phyloP scores from a whole-genome alignment of 2,888 invertebrate genomes.

The Leptarthrus brevirostris region DNA sequence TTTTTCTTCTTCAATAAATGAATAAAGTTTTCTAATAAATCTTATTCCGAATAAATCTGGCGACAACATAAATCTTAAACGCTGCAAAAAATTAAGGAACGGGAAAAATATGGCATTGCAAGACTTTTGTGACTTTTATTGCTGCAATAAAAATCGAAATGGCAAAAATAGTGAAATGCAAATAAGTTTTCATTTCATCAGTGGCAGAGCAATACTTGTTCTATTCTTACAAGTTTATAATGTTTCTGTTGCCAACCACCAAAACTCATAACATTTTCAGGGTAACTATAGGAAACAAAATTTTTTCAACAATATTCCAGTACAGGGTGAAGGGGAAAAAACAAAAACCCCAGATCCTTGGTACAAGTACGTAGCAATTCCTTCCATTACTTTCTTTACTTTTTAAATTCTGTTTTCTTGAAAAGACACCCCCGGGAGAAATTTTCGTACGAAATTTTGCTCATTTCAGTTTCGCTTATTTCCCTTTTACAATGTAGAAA shows the following conservation, averaged over 20 bases:
- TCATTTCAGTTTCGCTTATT: conserved; percentile 32
- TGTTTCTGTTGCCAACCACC: too few relatives aligned
- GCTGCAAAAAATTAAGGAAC: too few relatives aligned
- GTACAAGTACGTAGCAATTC: conserved; percentile 2
- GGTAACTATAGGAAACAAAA: too few relatives aligned
- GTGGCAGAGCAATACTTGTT: neutral
- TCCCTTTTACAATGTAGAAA: conserved; percentile 12
- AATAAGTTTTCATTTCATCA: neutral
- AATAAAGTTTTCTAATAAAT: too few relatives aligned
- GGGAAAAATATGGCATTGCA: too few relatives aligned
- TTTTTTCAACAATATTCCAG: conserved; percentile 1
- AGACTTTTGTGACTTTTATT: conserved; percentile 26
- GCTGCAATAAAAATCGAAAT: conserved; percentile 4
- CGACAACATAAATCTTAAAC: too few relatives aligned
- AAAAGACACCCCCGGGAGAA: conserved; percentile 28
- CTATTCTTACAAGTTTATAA: conserved; percentile 5
- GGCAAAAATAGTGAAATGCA: neutral
- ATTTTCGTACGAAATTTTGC: conserved; percentile 27
- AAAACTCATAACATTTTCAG: too few relatives aligned
- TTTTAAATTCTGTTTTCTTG: conserved; percentile 31
- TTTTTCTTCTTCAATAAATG: too few relatives aligned
- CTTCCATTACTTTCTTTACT: conserved; percentile 22
- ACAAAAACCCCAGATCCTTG: neutral
- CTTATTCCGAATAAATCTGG: too few relatives aligned
- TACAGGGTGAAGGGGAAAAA: neutral